Conservation (phyloP, 1,140 invertebrate species). For the Adoxophyes honmai region DNA sequence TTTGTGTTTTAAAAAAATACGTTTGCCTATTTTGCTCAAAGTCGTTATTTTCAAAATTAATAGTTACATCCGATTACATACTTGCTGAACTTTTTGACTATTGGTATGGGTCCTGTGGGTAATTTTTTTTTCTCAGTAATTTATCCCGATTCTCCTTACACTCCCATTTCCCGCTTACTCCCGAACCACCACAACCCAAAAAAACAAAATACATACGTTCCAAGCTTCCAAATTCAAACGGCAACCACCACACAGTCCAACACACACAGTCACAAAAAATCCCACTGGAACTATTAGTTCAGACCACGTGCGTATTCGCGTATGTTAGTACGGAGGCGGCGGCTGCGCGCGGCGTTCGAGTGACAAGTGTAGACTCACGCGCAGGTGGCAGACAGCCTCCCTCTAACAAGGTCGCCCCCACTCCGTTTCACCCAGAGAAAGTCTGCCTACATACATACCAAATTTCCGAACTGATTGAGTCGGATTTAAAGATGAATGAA, state of each 20-base stretch:
- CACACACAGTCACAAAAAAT: slow-evolving; percentile 56
- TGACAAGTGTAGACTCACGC: slow-evolving; percentile 59
- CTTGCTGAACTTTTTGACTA: too few relatives aligned
- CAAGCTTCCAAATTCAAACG: slow-evolving; percentile 2
- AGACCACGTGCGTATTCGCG: slow-evolving; percentile 39
- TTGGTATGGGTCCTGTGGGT: too few relatives aligned
- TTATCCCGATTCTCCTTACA: not conserved
- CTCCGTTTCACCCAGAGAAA: slow-evolving; percentile 72
- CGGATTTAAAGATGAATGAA: slow-evolving; percentile 62
- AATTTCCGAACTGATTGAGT: slow-evolving; percentile 72
- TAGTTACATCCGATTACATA: too few relatives aligned
- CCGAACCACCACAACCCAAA: too few relatives aligned
- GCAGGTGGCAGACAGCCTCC: slow-evolving; percentile 70
- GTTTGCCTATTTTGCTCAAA: too few relatives aligned
- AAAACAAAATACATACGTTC: slow-evolving; percentile 2
- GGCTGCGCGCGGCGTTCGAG: slow-evolving; percentile 54
- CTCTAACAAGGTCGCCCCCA: slow-evolving; percentile 72
- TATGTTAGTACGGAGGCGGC: slow-evolving; percentile 34
- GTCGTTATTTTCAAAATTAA: too few relatives aligned
- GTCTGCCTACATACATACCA: slow-evolving; percentile 75
- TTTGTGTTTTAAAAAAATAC: too few relatives aligned
- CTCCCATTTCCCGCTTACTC: too few relatives aligned
- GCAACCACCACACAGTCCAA: slow-evolving; percentile 41
- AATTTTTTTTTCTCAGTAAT: too few relatives aligned
- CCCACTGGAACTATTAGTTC: slow-evolving; percentile 33